Percentiles rank a stretch among this genome's conserved stretches.
Evolutionary conservation across 2,888 invertebrate species (phyloP).

Genomic region (Dusona sp.): DNA sequence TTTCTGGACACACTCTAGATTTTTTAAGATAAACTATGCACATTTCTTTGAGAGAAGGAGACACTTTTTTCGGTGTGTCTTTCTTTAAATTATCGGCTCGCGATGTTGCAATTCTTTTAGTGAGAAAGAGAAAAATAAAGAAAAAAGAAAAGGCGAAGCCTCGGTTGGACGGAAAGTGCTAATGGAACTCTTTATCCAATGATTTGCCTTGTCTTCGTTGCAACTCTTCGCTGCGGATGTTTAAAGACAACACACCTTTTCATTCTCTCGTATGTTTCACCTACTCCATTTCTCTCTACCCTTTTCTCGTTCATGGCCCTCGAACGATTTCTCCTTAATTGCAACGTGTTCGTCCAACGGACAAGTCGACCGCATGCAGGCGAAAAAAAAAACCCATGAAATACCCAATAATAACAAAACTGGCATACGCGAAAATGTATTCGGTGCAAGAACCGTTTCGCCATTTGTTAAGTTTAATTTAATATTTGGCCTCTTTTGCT

Average conservation of each 20-base stretch:
- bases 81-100: constrained; percentile 1
- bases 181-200: constrained; percentile 65
- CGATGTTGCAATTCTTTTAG: neutral
- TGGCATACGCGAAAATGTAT: constrained; percentile 35
- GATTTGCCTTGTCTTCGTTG: constrained; percentile 52
- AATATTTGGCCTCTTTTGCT: neutral
- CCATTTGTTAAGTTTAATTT: neutral
- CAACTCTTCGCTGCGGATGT: constrained; percentile 52
- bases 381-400: neutral
- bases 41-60: neutral
- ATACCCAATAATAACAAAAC: constrained; percentile 31
- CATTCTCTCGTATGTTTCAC: constrained; percentile 26
- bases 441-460: neutral
- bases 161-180: constrained; percentile 60
- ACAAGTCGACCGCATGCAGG: constrained; percentile 21
- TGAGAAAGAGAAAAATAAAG: neutral
- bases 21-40: too few species aligned
- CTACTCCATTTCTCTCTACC: constrained; percentile 8
- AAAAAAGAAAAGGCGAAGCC: constrained; percentile 15
- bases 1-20: too few species aligned
- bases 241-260: constrained; percentile 41
- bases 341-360: constrained; percentile 54
- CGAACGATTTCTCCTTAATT: constrained; percentile 66
- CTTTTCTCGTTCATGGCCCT: constrained; percentile 36
- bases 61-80: neutral